phyloP scores from a whole-genome alignment of 2,113 vertebrate species.

The Lagopus muta region DNA sequence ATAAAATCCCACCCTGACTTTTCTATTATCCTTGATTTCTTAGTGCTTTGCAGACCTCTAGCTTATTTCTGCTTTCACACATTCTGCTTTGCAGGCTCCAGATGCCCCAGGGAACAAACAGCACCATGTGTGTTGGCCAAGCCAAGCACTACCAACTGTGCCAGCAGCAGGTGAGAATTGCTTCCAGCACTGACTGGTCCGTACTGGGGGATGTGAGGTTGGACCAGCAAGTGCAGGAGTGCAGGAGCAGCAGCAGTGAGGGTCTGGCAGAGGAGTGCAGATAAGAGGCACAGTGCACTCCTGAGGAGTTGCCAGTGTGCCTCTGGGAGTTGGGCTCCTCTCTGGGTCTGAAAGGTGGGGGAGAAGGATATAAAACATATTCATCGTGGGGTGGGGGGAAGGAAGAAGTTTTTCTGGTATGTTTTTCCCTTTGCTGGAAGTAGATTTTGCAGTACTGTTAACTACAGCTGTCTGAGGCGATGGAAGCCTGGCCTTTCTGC shows the following conservation, averaged over 20 bases:
- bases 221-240: neutral
- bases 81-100: slow-evolving; percentile 77
- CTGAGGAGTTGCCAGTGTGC: accelerated
- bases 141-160: slow-evolving; percentile 86
- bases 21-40: neutral
- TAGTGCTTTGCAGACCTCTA: neutral
- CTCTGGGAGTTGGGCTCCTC: neutral
- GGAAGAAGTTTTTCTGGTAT: neutral
- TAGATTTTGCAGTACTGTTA: neutral
- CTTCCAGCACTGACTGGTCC: neutral
- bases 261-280: neutral
- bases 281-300: accelerated
- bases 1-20: neutral
- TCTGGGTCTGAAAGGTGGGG: neutral
- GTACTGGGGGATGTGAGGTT: neutral
- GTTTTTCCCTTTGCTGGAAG: neutral
- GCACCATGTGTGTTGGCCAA: slow-evolving; percentile 80
- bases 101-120: slow-evolving; percentile 80
- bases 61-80: neutral
- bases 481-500: neutral
- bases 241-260: neutral
- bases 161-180: slow-evolving; percentile 82
- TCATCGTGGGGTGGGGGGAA: neutral
- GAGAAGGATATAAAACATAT: neutral
- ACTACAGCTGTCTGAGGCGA: neutral